Conservation (phyloP, 2,888 invertebrate genomes). For the Furcula furcula region DNA sequence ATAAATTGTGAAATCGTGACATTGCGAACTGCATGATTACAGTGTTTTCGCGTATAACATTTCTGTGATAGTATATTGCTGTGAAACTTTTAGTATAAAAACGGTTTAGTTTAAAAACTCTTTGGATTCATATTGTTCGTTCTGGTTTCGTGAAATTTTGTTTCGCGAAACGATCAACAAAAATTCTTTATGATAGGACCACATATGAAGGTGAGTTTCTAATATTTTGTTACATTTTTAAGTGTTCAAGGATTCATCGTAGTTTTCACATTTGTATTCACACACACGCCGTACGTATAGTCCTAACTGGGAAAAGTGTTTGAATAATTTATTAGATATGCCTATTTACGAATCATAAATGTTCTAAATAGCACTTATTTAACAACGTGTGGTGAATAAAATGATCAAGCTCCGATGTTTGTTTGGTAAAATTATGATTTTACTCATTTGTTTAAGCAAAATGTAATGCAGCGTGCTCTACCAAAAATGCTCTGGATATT, state of each 20-base stretch:
- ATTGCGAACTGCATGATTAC: constrained; percentile 49
- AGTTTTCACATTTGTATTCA: constrained; percentile 10
- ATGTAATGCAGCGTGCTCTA: too few species aligned
- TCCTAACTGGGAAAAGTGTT: constrained; percentile 3
- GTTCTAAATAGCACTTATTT: background rate
- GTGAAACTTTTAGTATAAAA: constrained; percentile 53
- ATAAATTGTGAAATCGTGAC: constrained; percentile 61
- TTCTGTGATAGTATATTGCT: constrained; percentile 72
- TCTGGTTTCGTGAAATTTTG: constrained; percentile 71
- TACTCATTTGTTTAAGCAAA: too few species aligned
- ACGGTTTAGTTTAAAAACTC: too few species aligned
- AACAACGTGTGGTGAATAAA: background rate
- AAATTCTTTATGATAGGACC: constrained; percentile 80
- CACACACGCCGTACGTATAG: background rate
- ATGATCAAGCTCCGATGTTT: background rate
- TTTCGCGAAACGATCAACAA: constrained; percentile 71
- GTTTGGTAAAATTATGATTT: background rate
- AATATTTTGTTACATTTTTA: constrained; percentile 14
- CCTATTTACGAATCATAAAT: constrained; percentile 1
- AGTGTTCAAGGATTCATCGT: constrained; percentile 10
- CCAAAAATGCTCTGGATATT: too few species aligned
- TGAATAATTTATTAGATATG: constrained; percentile 7
- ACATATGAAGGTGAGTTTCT: constrained; percentile 77
- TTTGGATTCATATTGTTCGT: constrained; percentile 25
- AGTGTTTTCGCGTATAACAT: constrained; percentile 51